Evolutionary conservation across 2,113 vertebrate species (phyloP), one percentile per base, ranked within the genome.

Genomic region (Suncus etruscus): DNA sequence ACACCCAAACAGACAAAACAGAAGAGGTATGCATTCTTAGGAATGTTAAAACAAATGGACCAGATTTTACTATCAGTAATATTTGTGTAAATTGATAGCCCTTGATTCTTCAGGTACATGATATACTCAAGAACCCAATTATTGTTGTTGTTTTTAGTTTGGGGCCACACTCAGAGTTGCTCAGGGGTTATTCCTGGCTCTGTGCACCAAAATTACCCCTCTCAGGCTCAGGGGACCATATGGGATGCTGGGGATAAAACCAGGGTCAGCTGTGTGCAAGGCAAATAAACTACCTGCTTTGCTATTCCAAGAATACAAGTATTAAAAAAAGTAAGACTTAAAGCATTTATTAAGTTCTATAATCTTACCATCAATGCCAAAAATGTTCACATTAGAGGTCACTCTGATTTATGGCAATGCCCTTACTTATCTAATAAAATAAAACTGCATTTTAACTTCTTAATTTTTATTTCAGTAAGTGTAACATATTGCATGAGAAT

Each of bases 381-480:
- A 39, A 22, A 0, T 22, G 76, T 18, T 5, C 54, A 24, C 1
- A 32, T 73, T 73, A 11, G 50, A 45, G 48, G 0, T 2, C 8
- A 91, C 12, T 90, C 14, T 39, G 1, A 66, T 66, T 76, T 58
- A 48, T 1, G 63, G n/a, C 6, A 63, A 20, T 25, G 1, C 75
- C 20, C 6, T 66, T 87, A 11, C 39, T 69, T 91, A 92, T 75
- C 20, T 31, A 92, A 90, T 9, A n/a, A 78, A 79, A 68, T 25
- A 80, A 91, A 83, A 0, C 0, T 47, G 0, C 32, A 29, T 29
- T 88, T 92, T 76, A 80, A 80, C 89, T 79, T 89, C 32, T 72
- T 39, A 73, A 63, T 73, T 6, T 86, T 90, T 29, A 93, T 81
- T 91, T 92, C 15, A 90, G 84, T 86, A 16, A 12, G 68, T 70